Base-by-base conservation (phyloP, 2,797 vertebrate genomes). In the Characodon lateralis region DNA sequence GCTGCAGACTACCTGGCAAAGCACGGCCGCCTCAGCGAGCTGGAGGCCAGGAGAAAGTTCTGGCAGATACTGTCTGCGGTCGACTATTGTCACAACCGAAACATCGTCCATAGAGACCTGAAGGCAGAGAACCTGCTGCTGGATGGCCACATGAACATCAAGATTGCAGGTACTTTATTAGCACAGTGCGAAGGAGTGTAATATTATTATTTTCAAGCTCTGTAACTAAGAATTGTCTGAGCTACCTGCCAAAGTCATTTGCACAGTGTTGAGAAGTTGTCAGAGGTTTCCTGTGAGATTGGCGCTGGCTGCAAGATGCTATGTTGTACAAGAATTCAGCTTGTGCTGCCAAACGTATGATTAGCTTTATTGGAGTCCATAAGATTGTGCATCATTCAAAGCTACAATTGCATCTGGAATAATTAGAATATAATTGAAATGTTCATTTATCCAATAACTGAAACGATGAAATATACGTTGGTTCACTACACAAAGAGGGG, bases 1-100 rank as follows among this genome's bases (percentile, higher is more conserved):
- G 65, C 39, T 91, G 72, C 89, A 99, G 98, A 99, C 93, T 99
- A 99, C 92, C 96, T 99, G 90, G 98, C 98, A 71, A 98, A 96
- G 89, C 98, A 98, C 0, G 98, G 98, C 50, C 96, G 98, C 43
- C 95, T 99, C 84, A 99, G 95, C 10, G 98, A 99, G 87, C 68
- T 96, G 0, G 98, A 99, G 82, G 98, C 98, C 16, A 95, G 98
- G 87, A 95, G 97, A 85, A 99, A 99, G 92, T 99, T 99, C 95
- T 99, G 98, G 98, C 98, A 99, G 93, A 99, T 99, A 91, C 95
- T 99, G 63, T 97, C 97, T 0, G 98, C 98, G 0, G 97, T 99
- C 81, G 98, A 99, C 86, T 99, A 98, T 84, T 99, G 98, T 92
- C 98, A 99, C 28, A 94, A 96, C 82, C 96, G 96, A 81, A 98